These are phyloP conservation scores for Cybosia mesomella DNA, from an alignment of 2,888 invertebrate species.

Conservation along the genomic window DNA sequence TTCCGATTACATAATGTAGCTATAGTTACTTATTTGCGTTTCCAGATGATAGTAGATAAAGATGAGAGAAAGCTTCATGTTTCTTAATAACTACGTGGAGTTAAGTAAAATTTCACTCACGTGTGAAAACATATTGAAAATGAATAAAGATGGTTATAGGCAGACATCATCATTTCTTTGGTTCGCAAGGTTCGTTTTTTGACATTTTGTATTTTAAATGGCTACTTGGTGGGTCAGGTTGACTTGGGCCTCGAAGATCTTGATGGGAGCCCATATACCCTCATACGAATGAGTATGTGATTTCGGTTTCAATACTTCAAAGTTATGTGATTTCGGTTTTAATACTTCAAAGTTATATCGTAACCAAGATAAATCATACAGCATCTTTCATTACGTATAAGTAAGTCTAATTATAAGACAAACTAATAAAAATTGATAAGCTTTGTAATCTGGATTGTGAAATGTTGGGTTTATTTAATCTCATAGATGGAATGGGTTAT, in stretches of 20 bases:
- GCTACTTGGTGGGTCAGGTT: too few species aligned
- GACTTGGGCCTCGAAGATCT: too few species aligned
- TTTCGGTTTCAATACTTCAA: too few species aligned
- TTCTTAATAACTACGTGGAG: background rate
- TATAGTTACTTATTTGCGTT: background rate
- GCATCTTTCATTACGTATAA: background rate
- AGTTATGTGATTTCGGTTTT: too few species aligned
- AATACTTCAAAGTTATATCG: background rate
- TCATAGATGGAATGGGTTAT: background rate
- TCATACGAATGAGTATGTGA: too few species aligned
- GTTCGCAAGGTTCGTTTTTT: too few species aligned
- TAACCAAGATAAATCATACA: background rate
- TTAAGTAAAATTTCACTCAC: background rate
- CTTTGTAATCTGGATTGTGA: background rate
- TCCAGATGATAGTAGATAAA: background rate
- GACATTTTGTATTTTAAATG: too few species aligned
- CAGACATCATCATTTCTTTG: too few species aligned
- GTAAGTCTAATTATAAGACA: background rate
- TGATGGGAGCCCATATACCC: too few species aligned
- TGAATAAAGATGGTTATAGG: too few species aligned
- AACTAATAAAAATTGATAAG: background rate
- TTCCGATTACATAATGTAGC: constrained; percentile 20
- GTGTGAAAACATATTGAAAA: too few species aligned
- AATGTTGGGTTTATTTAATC: background rate
- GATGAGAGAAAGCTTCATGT: background rate